A percentile compares a stretch with the other conserved stretches of the same genome.
phyloP scores from a whole-genome alignment of 2,113 vertebrate species.

The Cebus imitator region DNA sequence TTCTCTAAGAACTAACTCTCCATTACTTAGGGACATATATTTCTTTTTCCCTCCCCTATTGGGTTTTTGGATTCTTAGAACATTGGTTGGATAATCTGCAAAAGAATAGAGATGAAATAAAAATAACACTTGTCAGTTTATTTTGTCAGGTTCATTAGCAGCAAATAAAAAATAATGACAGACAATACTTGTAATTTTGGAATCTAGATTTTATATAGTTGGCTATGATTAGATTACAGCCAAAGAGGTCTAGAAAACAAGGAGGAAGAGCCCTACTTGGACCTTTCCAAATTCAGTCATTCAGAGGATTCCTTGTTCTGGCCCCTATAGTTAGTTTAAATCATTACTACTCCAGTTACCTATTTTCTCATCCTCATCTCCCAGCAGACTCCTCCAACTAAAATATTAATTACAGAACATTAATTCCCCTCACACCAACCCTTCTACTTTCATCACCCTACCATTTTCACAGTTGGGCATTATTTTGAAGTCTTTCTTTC shows the following conservation, averaged over 20 bases:
- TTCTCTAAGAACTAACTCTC: neutral
- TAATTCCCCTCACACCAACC: slow-evolving; percentile 52
- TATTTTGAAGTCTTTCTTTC: slow-evolving; percentile 42
- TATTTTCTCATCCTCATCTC: slow-evolving; percentile 54
- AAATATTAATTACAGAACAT: slow-evolving; percentile 62
- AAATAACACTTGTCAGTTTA: neutral
- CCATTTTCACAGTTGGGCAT: slow-evolving; percentile 35
- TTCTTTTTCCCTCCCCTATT: neutral
- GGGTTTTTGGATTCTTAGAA: neutral
- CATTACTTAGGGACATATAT: neutral
- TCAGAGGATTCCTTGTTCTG: neutral
- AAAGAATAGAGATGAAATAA: slow-evolving; percentile 17
- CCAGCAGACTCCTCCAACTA: slow-evolving; percentile 25
- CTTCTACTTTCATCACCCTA: slow-evolving; percentile 11
- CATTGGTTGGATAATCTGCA: neutral
- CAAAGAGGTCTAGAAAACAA: neutral
- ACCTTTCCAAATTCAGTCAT: neutral
- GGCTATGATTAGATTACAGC: neutral
- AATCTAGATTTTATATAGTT: neutral
- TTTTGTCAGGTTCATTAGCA: neutral
- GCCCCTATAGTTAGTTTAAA: neutral
- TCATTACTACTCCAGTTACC: slow-evolving; percentile 45
- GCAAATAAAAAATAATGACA: slow-evolving; percentile 19
- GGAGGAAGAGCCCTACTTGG: neutral
- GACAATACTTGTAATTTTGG: neutral